Conservation (phyloP, 1,140 invertebrate species). For the Pogonognathellus flavescens region DNA sequence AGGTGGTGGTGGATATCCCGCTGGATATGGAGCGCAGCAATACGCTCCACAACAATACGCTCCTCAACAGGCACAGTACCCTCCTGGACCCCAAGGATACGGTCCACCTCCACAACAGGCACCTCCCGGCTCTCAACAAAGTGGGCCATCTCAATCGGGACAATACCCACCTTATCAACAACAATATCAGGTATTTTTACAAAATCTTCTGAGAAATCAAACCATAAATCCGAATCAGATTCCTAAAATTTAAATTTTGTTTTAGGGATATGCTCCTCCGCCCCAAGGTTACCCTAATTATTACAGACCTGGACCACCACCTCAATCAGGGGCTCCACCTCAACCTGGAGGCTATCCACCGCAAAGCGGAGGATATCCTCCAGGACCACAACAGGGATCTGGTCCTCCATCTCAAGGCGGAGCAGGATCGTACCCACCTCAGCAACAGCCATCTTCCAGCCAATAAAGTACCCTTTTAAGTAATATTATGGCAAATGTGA, state of each 20-base stretch:
- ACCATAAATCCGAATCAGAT: constrained; percentile 1
- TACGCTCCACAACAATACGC: constrained; percentile 57
- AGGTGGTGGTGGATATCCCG: constrained; percentile 39
- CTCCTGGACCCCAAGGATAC: constrained; percentile 53
- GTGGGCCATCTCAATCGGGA: constrained; percentile 56
- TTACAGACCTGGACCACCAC: constrained; percentile 52
- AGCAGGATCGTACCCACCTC: constrained; percentile 40
- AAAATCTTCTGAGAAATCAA: too few species aligned
- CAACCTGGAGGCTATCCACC: constrained; percentile 57
- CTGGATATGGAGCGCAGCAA: constrained; percentile 58
- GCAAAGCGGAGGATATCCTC: constrained; percentile 38
- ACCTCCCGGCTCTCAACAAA: constrained; percentile 53
- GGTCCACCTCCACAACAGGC: constrained; percentile 48
- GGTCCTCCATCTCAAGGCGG: constrained; percentile 54
- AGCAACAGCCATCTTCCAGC: constrained; percentile 51
- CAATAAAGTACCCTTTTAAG: constrained; percentile 28
- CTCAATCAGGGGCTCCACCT: constrained; percentile 48
- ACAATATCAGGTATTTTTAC: constrained; percentile 61
- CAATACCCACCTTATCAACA: constrained; percentile 62
- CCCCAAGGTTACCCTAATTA: constrained; percentile 60
- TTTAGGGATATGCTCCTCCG: constrained; percentile 60
- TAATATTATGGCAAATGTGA: constrained; percentile 19
- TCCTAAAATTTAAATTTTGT: background rate
- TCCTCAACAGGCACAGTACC: constrained; percentile 59
- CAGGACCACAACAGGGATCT: constrained; percentile 50